Evolutionary conservation across 2,888 invertebrate species (phyloP).

Genomic region (Chelonus formosanus): DNA sequence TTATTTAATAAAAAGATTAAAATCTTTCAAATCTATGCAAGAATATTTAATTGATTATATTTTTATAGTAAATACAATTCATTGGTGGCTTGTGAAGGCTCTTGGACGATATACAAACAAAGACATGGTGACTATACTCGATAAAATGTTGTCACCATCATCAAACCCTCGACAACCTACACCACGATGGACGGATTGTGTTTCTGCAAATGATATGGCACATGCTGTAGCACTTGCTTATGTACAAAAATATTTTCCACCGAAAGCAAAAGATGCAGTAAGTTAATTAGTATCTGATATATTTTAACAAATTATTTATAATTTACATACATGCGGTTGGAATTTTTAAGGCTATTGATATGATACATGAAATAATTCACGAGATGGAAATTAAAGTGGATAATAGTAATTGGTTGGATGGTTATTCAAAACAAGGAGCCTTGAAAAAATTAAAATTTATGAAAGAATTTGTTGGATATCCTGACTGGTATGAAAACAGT

Average conservation of each 20-base stretch:
- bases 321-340: no score
- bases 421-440: conserved; percentile 23
- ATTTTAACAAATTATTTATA: not conserved
- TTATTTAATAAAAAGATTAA: not conserved
- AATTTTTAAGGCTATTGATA: conserved; percentile 18
- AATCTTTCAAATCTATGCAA: not conserved
- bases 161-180: not conserved
- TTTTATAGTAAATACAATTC: conserved; percentile 5
- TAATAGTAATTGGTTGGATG: conserved; percentile 32
- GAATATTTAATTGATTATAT: conserved; percentile 7
- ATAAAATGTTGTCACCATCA: not conserved
- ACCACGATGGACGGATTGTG: conserved; percentile 21
- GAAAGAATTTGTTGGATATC: conserved; percentile 37
- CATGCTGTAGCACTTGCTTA: conserved; percentile 25
- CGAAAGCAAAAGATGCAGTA: conserved; percentile 15
- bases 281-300: not conserved
- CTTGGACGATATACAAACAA: not conserved
- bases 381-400: conserved; percentile 28
- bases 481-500: conserved; percentile 35
- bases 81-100: conserved; percentile 12
- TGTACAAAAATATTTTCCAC: conserved; percentile 21
- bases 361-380: conserved; percentile 28
- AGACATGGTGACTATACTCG: not conserved
- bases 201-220: conserved; percentile 13
- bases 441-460: conserved; percentile 34